Evolutionary conservation across 2,797 vertebrate species (phyloP), one percentile per base, ranked within the genome.

Genomic region (Diceros bicornis): DNA sequence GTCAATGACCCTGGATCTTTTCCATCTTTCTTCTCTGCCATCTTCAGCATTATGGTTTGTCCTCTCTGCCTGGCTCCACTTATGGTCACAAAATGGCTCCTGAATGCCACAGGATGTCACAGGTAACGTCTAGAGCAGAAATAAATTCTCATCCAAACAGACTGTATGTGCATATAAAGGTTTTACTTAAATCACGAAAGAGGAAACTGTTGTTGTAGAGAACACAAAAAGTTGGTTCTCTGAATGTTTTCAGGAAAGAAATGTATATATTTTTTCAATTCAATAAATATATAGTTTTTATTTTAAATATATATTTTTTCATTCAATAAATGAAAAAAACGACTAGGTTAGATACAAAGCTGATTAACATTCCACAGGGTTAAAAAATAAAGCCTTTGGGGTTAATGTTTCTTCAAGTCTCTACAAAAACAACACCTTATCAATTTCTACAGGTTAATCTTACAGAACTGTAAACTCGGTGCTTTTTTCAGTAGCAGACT

Each of bases 171-270:
- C 34, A 47, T 32, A 50, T 25, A 82, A 91, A 79, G 25, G 14
- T 55, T 81, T 90, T 72, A 55, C 59, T 85, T 59, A 89, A 89
- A 37, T 78, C 18, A 66, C 41, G 25, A 77, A 57, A 11, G 44
- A 64, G 10, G 41, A 23, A 50, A 55, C 41, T 79, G 44, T 41
- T 41, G 41, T 41, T 41, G 34, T 79, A 83, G 94, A 74, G 37
- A 82, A 90, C 18, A 59, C 11, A 85, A 78, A 96, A 87, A 47
- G 27, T 59, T 37, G 82, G 13, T 62, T 52, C 37, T 66, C 17
- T 96, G 44, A 83, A 20, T 27, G 27, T 84, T 96, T 96, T 91
- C 55, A 41, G 61, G 34, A 83, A 83, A 89, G 29, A 87, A 93
- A 72, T 86, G 44, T 50, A 25, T 44, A 25, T 64, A 64, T 44